Percentiles rank a stretch among this genome's conserved stretches.
Evolutionary conservation across 2,797 vertebrate genomes (phyloP).

Genomic region (Centroberyx gerrardi): DNA sequence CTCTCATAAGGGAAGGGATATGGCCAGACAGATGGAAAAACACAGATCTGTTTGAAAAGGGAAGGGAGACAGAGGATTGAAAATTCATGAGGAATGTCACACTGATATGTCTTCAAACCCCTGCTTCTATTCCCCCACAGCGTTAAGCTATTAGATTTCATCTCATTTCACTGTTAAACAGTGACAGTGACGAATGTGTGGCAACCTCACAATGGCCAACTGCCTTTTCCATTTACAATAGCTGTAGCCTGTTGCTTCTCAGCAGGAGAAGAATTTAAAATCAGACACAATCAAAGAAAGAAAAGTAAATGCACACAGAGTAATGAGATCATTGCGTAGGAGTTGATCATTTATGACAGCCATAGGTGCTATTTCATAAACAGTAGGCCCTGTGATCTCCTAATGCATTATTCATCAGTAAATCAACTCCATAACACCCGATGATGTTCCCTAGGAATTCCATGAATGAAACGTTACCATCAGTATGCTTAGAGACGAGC

Average conservation of each 20-base stretch:
- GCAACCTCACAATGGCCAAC: slow-evolving; percentile 1
- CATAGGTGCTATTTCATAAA: slow-evolving; percentile 30
- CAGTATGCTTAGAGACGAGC: slow-evolving; percentile 39
- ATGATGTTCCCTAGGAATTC: slow-evolving; percentile 38
- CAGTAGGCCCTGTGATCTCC: slow-evolving; percentile 14
- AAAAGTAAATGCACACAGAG: not conserved
- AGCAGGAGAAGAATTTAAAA: slow-evolving; percentile 2
- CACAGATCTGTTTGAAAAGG: not conserved
- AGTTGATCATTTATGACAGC: slow-evolving; percentile 45
- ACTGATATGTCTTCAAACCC: slow-evolving; percentile 28
- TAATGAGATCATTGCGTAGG: slow-evolving; percentile 1
- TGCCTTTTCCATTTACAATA: slow-evolving; percentile 4
- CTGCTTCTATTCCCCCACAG: slow-evolving; percentile 25
- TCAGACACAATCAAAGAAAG: slow-evolving; percentile 27
- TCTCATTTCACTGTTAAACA: slow-evolving; percentile 25
- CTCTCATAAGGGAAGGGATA: slow-evolving; percentile 16
- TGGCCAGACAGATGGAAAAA: slow-evolving; percentile 30
- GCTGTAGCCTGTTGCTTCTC: slow-evolving; percentile 6
- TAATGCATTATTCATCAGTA: slow-evolving; percentile 61
- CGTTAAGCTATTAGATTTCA: slow-evolving; percentile 37
- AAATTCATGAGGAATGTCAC: slow-evolving; percentile 42
- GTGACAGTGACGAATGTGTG: slow-evolving; percentile 38
- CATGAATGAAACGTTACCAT: slow-evolving; percentile 54
- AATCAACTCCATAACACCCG: slow-evolving; percentile 46
- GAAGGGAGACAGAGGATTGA: not conserved